Conservation (phyloP, 2,797 vertebrate genomes). For the Sorex maritimensis region DNA sequence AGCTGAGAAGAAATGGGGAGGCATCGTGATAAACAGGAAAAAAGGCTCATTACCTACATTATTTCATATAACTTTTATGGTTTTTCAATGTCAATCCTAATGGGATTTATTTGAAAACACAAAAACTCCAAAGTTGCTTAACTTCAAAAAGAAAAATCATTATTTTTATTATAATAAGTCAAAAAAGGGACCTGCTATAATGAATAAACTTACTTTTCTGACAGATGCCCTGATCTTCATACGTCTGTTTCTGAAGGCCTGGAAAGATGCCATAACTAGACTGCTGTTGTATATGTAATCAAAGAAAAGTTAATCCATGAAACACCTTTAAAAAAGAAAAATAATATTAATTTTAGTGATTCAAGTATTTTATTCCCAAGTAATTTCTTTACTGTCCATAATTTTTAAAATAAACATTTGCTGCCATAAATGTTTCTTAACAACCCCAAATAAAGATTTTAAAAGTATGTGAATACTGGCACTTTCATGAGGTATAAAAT, state of each 20-base stretch:
- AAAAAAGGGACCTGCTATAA: conserved; percentile 3
- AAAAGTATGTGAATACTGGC: conserved; percentile 23
- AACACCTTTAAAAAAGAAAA: conserved; percentile 83
- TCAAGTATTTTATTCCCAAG: conserved; percentile 69
- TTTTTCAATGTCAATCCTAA: conserved; percentile 52
- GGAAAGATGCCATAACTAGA: conserved; percentile 93
- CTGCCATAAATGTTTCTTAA: conserved; percentile 31
- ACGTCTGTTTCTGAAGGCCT: conserved; percentile 92
- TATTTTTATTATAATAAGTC: conserved; percentile 36
- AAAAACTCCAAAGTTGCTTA: not conserved
- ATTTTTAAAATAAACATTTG: conserved; percentile 38
- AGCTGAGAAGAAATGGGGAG: conserved; percentile 23
- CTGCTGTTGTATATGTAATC: conserved; percentile 63
- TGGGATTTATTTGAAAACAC: conserved; percentile 61
- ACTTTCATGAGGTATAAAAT: conserved; percentile 29
- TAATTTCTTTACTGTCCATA: conserved; percentile 61
- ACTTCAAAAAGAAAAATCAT: not conserved
- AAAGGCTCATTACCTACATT: not conserved
- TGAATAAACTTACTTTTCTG: conserved; percentile 92
- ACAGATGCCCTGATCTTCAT: conserved; percentile 92
- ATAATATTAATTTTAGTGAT: conserved; percentile 52
- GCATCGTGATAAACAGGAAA: not conserved
- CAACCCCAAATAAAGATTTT: not conserved
- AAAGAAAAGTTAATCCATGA: conserved; percentile 88
- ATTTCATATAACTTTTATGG: conserved; percentile 1